phyloP scores from a whole-genome alignment of 2,113 vertebrate species.

The Cyphomyrus discorhynchus region DNA sequence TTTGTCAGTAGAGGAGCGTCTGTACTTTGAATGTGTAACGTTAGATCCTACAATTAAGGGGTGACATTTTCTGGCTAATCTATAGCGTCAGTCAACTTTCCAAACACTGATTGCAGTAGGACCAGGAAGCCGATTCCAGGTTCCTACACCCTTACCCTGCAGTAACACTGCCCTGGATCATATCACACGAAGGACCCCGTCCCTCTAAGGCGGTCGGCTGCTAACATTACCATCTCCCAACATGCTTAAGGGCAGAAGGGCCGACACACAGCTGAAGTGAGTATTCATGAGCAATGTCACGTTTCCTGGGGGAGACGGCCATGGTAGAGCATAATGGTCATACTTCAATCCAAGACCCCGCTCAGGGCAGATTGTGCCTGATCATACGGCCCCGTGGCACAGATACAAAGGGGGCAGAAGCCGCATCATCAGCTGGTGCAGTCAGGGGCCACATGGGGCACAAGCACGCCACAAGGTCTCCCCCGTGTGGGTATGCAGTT shows the following conservation, averaged over 20 bases:
- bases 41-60: not conserved
- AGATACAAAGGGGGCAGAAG: not conserved
- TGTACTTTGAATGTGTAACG: not conserved
- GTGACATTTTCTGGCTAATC: not conserved
- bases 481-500: conserved; percentile 39
- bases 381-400: not conserved
- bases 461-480: too few species aligned
- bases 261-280: not conserved
- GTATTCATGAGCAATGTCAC: not conserved
- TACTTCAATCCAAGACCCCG: not conserved
- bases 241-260: not conserved
- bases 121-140: not conserved
- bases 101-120: not conserved
- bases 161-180: not conserved
- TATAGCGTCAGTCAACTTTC: not conserved
- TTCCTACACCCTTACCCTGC: not conserved
- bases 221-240: not conserved
- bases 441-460: not conserved
- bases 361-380: too few species aligned
- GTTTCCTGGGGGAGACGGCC: not conserved
- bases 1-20: too few species aligned
- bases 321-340: not conserved
- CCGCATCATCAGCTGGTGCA: not conserved
- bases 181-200: not conserved
- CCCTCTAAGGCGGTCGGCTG: not conserved